A percentile compares a stretch with the other conserved stretches of the same genome.
Evolutionary conservation across 2,113 vertebrate species (phyloP).

Genomic region (Dipodomys merriami): DNA sequence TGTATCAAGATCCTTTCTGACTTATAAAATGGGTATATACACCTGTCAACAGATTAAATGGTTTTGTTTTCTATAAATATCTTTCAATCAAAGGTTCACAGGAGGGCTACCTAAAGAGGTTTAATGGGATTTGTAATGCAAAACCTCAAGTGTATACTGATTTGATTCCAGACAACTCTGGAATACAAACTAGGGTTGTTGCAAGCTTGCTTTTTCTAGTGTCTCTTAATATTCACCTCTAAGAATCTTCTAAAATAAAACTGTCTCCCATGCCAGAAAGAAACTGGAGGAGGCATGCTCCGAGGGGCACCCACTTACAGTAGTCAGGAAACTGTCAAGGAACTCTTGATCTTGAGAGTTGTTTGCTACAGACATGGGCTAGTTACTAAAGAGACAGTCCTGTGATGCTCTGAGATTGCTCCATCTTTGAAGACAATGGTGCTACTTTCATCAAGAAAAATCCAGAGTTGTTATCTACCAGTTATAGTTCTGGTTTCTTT

Average conservation of each 20-base stretch:
- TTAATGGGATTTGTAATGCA: conserved; percentile 50
- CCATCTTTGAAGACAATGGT: background rate
- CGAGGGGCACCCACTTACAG: background rate
- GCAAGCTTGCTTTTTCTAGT: conserved; percentile 29
- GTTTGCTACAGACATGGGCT: background rate
- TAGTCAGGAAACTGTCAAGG: background rate
- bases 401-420: background rate
- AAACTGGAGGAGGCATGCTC: background rate
- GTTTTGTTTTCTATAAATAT: conserved; percentile 36
- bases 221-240: background rate
- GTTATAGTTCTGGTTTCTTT: background rate
- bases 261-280: background rate
- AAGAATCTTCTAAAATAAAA: conserved; percentile 39
- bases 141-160: conserved; percentile 45
- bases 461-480: background rate
- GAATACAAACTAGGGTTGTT: conserved; percentile 23
- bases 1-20: background rate
- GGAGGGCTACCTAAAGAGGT: conserved; percentile 21
- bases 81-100: conserved; percentile 19
- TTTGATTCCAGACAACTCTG: conserved; percentile 26
- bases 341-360: background rate
- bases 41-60: background rate
- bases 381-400: background rate
- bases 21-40: background rate
- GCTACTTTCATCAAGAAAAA: background rate